Conservation (phyloP, 2,888 invertebrate genomes). For the Ophion costatus region DNA sequence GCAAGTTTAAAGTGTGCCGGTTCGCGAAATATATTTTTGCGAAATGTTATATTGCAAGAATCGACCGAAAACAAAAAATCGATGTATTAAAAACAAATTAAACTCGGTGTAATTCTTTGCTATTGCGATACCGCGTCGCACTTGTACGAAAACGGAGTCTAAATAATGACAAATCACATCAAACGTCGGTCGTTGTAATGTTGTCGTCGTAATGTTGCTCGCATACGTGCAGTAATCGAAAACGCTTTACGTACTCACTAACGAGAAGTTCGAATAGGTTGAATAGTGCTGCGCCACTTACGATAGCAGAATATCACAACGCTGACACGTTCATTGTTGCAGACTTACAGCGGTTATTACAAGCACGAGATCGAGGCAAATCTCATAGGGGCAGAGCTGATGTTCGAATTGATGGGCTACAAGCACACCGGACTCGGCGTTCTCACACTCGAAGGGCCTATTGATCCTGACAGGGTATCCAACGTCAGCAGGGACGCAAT, state of each 20-base stretch:
- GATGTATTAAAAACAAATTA: too few species aligned
- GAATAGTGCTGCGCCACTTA: not conserved
- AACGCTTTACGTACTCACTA: not conserved
- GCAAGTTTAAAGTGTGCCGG: too few species aligned
- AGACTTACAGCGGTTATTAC: constrained; percentile 95
- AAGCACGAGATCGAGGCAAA: constrained; percentile 94
- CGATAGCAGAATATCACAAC: not conserved
- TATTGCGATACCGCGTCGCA: too few species aligned
- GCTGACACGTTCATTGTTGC: constrained; percentile 73
- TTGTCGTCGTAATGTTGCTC: too few species aligned
- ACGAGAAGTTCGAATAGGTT: too few species aligned
- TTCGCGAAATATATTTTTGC: too few species aligned
- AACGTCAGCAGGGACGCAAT: constrained; percentile 93
- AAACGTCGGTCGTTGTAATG: too few species aligned
- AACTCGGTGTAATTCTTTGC: too few species aligned
- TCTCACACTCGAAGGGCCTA: constrained; percentile 88
- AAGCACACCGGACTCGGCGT: constrained; percentile 86
- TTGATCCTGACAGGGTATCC: constrained; percentile 92
- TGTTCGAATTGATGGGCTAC: constrained; percentile 94
- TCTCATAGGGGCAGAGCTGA: constrained; percentile 90
- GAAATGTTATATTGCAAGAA: too few species aligned
- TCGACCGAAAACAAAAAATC: too few species aligned
- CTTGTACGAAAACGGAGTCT: too few species aligned
- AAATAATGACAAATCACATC: too few species aligned
- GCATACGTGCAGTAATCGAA: not conserved